Evolutionary conservation across 2,888 invertebrate species (phyloP).

Genomic region (Tachina fera): DNA sequence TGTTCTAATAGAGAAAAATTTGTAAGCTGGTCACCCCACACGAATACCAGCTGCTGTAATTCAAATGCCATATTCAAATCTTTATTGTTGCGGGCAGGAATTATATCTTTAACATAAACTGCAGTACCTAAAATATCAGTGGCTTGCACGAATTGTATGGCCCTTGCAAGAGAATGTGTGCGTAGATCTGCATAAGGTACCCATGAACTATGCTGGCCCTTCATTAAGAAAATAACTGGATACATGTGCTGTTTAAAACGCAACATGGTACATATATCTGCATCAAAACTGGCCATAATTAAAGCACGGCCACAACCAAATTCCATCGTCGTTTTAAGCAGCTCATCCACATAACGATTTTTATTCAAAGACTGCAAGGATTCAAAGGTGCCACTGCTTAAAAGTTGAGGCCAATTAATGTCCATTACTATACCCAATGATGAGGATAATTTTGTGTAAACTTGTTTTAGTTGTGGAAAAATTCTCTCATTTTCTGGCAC

Average conservation of each 20-base stretch:
- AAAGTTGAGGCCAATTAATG: constrained; percentile 97
- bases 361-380: constrained; percentile 91
- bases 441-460: constrained; percentile 89
- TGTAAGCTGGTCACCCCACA: constrained; percentile 98
- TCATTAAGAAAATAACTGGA: constrained; percentile 93
- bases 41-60: constrained; percentile 93
- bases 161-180: constrained; percentile 90
- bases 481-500: constrained; percentile 86
- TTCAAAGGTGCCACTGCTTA: constrained; percentile 92
- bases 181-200: constrained; percentile 92
- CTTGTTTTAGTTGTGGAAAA: constrained; percentile 94
- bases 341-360: constrained; percentile 93
- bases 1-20: constrained; percentile 90
- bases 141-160: constrained; percentile 91
- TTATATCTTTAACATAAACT: constrained; percentile 94
- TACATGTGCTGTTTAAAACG: constrained; percentile 97
- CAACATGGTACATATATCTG: constrained; percentile 96
- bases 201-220: constrained; percentile 76
- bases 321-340: constrained; percentile 90
- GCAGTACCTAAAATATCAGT: constrained; percentile 93
- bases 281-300: constrained; percentile 96
- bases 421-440: constrained; percentile 97
- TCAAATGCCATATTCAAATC: constrained; percentile 87
- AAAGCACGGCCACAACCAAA: constrained; percentile 92
- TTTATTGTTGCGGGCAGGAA: constrained; percentile 82